Conservation (phyloP, 1,140 invertebrate species). For the Cydia fagiglandana region DNA sequence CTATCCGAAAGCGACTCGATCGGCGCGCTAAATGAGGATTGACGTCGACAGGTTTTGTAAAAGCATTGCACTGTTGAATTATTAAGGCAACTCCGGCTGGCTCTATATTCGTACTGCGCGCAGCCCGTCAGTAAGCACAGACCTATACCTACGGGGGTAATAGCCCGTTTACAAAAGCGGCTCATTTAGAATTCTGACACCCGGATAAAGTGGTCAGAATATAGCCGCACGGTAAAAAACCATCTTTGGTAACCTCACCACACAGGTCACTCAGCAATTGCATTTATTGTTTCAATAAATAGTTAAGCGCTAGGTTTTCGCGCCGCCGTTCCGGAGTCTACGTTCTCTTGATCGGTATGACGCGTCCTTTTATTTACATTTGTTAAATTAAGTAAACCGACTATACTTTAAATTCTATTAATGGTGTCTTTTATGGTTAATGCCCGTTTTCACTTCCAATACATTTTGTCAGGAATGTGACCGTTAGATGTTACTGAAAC, state of each 20-base stretch:
- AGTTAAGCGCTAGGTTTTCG: constrained; percentile 4
- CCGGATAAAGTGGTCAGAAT: constrained; percentile 62
- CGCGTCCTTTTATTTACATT: background rate
- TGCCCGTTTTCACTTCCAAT: too few relatives aligned
- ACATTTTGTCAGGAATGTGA: too few relatives aligned
- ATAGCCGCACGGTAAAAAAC: constrained; percentile 48
- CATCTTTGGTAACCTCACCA: constrained; percentile 9
- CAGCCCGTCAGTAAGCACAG: constrained; percentile 43
- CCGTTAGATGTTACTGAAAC: too few relatives aligned
- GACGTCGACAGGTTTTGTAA: constrained; percentile 78
- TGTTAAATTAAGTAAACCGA: too few relatives aligned
- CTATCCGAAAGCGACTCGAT: constrained; percentile 71
- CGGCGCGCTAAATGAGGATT: constrained; percentile 74
- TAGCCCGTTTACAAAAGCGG: constrained; percentile 65
- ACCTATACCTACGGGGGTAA: constrained; percentile 58
- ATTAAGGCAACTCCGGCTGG: constrained; percentile 73
- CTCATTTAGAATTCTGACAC: constrained; percentile 76
- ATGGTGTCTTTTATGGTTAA: background rate
- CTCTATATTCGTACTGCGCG: constrained; percentile 70
- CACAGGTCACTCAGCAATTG: too few relatives aligned
- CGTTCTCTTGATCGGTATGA: background rate
- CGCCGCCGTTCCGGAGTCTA: background rate
- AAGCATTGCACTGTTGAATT: constrained; percentile 79
- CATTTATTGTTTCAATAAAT: constrained; percentile 20
- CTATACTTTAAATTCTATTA: too few relatives aligned